These are phyloP conservation scores for Mobula hypostoma DNA, from an alignment of 2,113 vertebrate genomes.

Conservation along the genomic window DNA sequence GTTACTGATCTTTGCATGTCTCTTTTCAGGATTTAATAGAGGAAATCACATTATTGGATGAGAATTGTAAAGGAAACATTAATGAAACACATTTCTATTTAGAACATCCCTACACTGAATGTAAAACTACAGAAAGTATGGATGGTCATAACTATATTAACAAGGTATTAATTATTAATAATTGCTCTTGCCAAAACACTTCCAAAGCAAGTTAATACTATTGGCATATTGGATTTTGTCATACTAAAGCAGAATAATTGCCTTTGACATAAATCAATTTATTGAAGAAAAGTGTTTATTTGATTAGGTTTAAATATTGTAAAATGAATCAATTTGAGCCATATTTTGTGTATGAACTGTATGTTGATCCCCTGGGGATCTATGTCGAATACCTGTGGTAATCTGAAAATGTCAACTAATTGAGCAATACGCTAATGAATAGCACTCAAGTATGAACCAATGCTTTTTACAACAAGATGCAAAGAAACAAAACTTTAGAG, in stretches of 20 bases:
- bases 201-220: background rate
- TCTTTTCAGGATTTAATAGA: background rate
- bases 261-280: background rate
- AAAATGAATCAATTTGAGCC: background rate
- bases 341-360: background rate
- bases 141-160: background rate
- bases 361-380: background rate
- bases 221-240: background rate
- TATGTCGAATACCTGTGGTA: background rate
- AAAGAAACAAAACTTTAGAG: background rate
- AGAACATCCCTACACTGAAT: background rate
- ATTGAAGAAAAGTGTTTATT: background rate
- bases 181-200: background rate
- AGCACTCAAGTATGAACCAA: background rate
- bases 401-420: background rate
- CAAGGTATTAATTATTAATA: background rate
- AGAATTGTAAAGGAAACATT: background rate
- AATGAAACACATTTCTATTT: conserved; percentile 20
- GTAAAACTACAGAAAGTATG: conserved; percentile 7
- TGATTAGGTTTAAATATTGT: background rate
- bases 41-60: conserved; percentile 17
- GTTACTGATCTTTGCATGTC: background rate
- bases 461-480: background rate
- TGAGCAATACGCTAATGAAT: background rate
- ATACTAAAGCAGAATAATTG: background rate